Evolutionary conservation across 2,113 vertebrate species (phyloP), one percentile per base, ranked within the genome.

Genomic region (Myxocyprinus asiaticus): DNA sequence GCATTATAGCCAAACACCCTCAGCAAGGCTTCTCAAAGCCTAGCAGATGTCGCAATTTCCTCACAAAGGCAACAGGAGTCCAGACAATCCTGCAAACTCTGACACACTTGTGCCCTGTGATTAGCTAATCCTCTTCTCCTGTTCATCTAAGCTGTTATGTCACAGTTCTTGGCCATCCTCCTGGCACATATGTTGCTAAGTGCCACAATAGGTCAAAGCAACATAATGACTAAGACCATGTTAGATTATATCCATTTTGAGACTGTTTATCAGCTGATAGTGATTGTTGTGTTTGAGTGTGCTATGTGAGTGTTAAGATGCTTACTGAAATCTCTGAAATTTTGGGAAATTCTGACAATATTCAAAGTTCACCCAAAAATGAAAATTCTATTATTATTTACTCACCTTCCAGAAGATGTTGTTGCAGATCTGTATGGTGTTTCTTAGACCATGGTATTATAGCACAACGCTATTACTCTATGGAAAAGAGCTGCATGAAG

Each of bases 71-170:
- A 33, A 61, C 71, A 70, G 44, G 58, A 47, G 43, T 44, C 42
- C 59, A 45, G 2, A 33, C 50, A 47, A 53, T 75, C 81, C 56
- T 69, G 43, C 7, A 51, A 43, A 68, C 69, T 67, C 42, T 2
- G 55, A 22, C 63, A 42, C 72, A 68, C 53, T 51, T 66, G 72
- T 63, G 72, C 58, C 72, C 51, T 33, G 17, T n/a, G n/a, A n/a
- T 78, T 66, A 55, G 61, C 71, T 84, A 62, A 75, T 78, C 76
- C 64, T 76, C 45, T 63, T 50, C 76, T 67, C 43, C 33, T 56
- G 73, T 43, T 44, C 12, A 15, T 4, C 33, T 50, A 7, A 61
- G 11, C n/a, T 56, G 50, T 77, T 73, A 62, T 51, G 48, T 63
- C 42, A 77, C 55, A 5, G 17, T 43, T 67, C 51, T 76, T 50